phyloP scores from a whole-genome alignment of 2,888 invertebrate genomes.

The Tachina grossa region DNA sequence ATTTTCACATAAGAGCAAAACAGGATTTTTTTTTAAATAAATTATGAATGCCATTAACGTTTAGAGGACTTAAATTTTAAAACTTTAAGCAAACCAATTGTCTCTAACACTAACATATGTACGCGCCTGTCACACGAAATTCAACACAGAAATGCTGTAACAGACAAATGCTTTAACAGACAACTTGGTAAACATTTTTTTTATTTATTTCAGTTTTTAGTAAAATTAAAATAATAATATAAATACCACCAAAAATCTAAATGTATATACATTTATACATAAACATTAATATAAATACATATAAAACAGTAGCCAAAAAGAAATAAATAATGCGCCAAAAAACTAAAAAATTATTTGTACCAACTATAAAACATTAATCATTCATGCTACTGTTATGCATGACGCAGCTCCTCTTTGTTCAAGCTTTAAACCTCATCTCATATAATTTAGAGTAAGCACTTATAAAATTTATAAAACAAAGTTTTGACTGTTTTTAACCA shows the following conservation, averaged over 20 bases:
- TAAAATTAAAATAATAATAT: not conserved
- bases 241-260: not conserved
- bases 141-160: not conserved
- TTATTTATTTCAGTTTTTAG: not conserved
- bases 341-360: slow-evolving; percentile 27
- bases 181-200: not conserved
- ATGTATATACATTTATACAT: too few relatives aligned
- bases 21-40: too few relatives aligned
- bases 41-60: too few relatives aligned
- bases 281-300: not conserved
- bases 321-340: slow-evolving; percentile 51
- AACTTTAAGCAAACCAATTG: too few relatives aligned
- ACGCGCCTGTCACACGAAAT: too few relatives aligned
- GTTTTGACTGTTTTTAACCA: slow-evolving; percentile 72
- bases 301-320: slow-evolving; percentile 4
- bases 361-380: slow-evolving; percentile 77
- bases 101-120: too few relatives aligned
- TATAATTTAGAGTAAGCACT: slow-evolving; percentile 15
- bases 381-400: slow-evolving; percentile 76
- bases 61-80: too few relatives aligned
- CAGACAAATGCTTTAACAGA: not conserved
- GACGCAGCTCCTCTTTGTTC: slow-evolving; percentile 50
- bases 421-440: not conserved
- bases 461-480: slow-evolving; percentile 56
- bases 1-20: too few relatives aligned